These are phyloP conservation scores for Micrasema longulum DNA, from an alignment of 1,140 invertebrate species.

Conservation along the genomic window DNA sequence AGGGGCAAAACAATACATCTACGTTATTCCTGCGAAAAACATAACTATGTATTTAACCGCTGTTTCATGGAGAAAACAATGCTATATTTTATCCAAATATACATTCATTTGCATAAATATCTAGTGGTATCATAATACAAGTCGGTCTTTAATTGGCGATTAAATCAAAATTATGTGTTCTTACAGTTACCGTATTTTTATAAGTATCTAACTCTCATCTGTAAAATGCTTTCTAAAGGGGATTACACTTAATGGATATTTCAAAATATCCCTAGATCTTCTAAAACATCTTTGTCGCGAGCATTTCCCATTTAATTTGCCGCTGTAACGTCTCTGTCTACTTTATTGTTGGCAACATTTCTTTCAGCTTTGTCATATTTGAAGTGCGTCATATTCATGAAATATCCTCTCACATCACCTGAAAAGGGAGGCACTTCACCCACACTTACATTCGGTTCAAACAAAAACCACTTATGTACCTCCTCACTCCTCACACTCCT, in stretches of 20 bases:
- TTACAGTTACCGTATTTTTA: no score
- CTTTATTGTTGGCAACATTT: slow-evolving; percentile 20
- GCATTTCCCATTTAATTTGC: no score
- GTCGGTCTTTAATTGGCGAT: no score
- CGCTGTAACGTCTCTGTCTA: neutral
- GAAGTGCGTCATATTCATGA: slow-evolving; percentile 12
- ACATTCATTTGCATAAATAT: neutral
- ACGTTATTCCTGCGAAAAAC: neutral
- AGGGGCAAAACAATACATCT: slow-evolving; percentile 34
- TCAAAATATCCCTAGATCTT: no score
- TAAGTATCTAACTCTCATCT: no score
- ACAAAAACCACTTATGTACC: slow-evolving; percentile 22
- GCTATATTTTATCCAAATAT: neutral
- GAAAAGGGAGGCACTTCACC: slow-evolving; percentile 7
- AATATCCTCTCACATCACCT: slow-evolving; percentile 22
- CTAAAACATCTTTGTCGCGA: no score
- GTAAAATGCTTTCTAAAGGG: no score
- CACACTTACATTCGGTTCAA: slow-evolving; percentile 3
- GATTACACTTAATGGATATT: no score
- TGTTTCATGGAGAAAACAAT: neutral
- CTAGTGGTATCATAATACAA: neutral
- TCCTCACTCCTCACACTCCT: neutral
- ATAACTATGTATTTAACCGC: neutral
- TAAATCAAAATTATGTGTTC: no score
- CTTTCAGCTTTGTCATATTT: slow-evolving; percentile 21